phyloP scores from a whole-genome alignment of 2,888 invertebrate species.

The Rambutsinella grinnellia region DNA sequence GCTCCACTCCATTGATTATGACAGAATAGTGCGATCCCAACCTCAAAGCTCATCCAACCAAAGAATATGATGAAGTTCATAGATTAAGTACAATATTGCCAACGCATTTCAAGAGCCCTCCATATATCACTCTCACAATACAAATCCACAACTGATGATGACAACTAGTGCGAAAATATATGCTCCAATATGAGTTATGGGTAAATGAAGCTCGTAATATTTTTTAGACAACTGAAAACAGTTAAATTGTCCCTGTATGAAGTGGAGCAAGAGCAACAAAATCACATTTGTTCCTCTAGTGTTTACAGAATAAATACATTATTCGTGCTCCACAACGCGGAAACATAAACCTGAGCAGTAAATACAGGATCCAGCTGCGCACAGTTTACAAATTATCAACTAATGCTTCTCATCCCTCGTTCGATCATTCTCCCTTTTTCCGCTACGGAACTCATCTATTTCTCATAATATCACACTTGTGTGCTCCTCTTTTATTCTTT shows the following conservation, averaged over 20 bases:
- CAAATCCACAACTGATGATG: constrained; percentile 12
- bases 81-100: constrained; percentile 32
- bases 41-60: no score
- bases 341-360: constrained; percentile 18
- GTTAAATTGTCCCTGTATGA: no score
- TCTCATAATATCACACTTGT: constrained; percentile 55
- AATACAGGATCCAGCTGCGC: constrained; percentile 59
- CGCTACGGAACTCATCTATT: constrained; percentile 43
- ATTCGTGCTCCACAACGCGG: constrained; percentile 2
- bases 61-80: no score
- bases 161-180: no score
- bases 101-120: constrained; percentile 39
- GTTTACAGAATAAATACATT: not conserved
- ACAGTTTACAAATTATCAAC: constrained; percentile 56
- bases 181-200: no score
- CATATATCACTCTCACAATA: constrained; percentile 19
- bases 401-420: constrained; percentile 40
- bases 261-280: constrained; percentile 25
- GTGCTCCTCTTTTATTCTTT: constrained; percentile 38
- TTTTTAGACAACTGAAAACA: no score
- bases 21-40: no score
- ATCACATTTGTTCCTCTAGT: no score
- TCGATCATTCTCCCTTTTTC: constrained; percentile 26
- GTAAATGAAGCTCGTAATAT: no score
- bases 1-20: no score